A percentile compares a stretch with the other conserved stretches of the same genome.
phyloP scores from a whole-genome alignment of 2,797 vertebrate species.

The Valencia hispanica region DNA sequence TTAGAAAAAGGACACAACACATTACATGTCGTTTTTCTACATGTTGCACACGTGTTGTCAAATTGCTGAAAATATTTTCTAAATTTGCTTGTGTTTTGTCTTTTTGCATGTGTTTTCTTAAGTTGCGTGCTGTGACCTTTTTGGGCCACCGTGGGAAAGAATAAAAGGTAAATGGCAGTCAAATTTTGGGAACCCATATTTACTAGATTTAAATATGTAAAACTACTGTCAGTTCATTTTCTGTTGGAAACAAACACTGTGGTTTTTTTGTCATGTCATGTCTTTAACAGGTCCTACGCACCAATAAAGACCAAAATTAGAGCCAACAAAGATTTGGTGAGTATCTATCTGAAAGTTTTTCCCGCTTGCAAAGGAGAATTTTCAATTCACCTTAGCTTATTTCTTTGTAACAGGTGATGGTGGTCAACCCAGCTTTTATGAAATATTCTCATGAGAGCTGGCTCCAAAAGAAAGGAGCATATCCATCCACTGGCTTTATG shows the following conservation, averaged over 20 bases:
- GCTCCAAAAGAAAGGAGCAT: constrained; percentile 2
- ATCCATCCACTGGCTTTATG: constrained; percentile 61
- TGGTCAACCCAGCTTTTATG: constrained; percentile 52
- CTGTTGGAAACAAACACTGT: neutral
- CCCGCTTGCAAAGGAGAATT: neutral
- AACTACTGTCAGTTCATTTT: neutral
- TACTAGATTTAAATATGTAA: neutral
- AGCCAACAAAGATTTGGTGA: constrained; percentile 49
- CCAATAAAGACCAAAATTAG: neutral
- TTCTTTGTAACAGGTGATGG: constrained; percentile 37
- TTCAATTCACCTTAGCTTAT: neutral
- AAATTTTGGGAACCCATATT: too few species aligned
- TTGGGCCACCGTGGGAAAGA: too few species aligned
- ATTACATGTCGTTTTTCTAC: too few species aligned
- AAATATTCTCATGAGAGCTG: constrained; percentile 38
- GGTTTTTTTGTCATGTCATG: neutral
- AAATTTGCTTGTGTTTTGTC: too few species aligned
- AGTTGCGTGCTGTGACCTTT: too few species aligned
- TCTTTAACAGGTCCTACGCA: constrained; percentile 21
- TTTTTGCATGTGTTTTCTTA: too few species aligned
- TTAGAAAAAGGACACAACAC: too few species aligned
- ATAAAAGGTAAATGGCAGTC: too few species aligned
- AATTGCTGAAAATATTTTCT: too few species aligned
- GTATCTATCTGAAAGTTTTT: neutral
- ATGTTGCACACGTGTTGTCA: too few species aligned